Evolutionary conservation across 35 echinoderm and acorn worm species (phyloP).

Genomic region (Nesometra sesokonis): DNA sequence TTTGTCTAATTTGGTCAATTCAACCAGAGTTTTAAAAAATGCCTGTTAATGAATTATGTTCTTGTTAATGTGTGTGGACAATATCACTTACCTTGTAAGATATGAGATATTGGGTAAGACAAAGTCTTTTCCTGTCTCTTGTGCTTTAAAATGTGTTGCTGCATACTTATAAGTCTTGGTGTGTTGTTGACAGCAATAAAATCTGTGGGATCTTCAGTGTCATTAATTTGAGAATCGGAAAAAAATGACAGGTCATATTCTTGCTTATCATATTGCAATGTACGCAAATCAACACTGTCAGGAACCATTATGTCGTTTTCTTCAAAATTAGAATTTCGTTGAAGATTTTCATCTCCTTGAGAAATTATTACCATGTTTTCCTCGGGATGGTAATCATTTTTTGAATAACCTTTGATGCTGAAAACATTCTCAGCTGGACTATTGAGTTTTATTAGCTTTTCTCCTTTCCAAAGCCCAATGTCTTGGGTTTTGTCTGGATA

Average conservation of each 20-base stretch:
- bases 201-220: not conserved
- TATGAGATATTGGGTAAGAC: slow-evolving; percentile 31
- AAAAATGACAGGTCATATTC: slow-evolving; percentile 84
- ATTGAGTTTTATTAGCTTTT: slow-evolving; percentile 69
- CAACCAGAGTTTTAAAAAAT: too few relatives aligned
- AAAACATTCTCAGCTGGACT: slow-evolving; percentile 49
- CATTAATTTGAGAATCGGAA: slow-evolving; percentile 10
- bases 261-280: slow-evolving; percentile 68
- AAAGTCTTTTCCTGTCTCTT: slow-evolving; percentile 10
- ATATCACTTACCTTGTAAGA: slow-evolving; percentile 54
- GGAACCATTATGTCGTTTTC: not conserved
- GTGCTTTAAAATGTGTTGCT: slow-evolving; percentile 53
- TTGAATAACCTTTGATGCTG: slow-evolving; percentile 47
- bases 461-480: slow-evolving; percentile 79
- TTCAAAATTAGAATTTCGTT: not conserved
- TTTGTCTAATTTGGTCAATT: not conserved
- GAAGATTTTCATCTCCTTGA: not conserved
- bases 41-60: too few relatives aligned
- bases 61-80: too few relatives aligned
- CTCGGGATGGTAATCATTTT: slow-evolving; percentile 58
- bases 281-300: slow-evolving; percentile 73
- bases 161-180: slow-evolving; percentile 61
- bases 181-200: slow-evolving; percentile 46
- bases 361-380: slow-evolving; percentile 28
- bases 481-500: slow-evolving; percentile 63